A percentile compares a stretch with the other conserved stretches of the same genome.
phyloP scores from a whole-genome alignment of 2,113 vertebrate species.

The Prinia subflava region DNA sequence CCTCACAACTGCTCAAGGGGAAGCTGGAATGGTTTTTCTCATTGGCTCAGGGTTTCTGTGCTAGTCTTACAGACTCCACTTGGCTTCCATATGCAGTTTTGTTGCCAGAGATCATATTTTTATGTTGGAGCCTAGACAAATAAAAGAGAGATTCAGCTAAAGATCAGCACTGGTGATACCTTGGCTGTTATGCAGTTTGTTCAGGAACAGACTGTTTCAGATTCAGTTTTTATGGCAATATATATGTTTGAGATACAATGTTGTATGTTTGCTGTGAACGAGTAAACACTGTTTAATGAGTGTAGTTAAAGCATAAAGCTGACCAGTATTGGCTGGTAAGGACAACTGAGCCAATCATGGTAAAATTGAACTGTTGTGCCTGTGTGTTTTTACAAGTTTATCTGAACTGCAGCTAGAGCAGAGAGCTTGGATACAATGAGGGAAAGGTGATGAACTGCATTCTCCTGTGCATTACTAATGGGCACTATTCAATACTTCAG shows the following conservation, averaged over 20 bases:
- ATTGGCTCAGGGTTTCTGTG: background rate
- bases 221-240: background rate
- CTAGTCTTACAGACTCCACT: background rate
- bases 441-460: background rate
- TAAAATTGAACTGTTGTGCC: background rate
- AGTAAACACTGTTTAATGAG: background rate
- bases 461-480: background rate
- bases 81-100: background rate
- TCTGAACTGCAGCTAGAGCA: background rate
- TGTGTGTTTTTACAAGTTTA: background rate
- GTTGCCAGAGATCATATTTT: slow-evolving; percentile 25
- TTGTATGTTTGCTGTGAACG: background rate
- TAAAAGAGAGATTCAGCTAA: background rate
- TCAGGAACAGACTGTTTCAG: background rate
- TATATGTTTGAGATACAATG: background rate
- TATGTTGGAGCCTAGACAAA: slow-evolving; percentile 3
- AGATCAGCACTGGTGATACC: background rate
- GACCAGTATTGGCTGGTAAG: background rate
- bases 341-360: background rate
- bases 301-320: background rate
- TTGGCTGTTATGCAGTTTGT: background rate
- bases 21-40: background rate
- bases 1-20: background rate
- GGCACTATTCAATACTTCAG: background rate
- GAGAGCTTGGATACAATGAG: rapidly evolving